A percentile compares a stretch with the other conserved stretches of the same genome.
Evolutionary conservation across 1,140 invertebrate species (phyloP).

Genomic region (Parasteatoda tepidariorum): DNA sequence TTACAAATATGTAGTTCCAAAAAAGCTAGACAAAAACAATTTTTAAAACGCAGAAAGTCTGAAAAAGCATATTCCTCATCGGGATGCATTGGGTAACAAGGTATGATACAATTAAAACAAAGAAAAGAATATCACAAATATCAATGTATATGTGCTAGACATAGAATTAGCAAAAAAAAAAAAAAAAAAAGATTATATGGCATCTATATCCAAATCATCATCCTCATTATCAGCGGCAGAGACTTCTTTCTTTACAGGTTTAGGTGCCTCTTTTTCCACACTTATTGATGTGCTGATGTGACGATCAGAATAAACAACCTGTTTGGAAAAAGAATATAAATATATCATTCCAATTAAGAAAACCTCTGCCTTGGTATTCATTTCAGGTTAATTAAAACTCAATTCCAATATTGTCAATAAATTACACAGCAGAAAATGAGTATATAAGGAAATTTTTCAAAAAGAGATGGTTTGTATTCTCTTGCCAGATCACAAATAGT

Average conservation of each 20-base stretch:
- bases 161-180: constrained; percentile 50
- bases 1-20: neutral
- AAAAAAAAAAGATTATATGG: constrained; percentile 83
- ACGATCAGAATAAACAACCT: constrained; percentile 90
- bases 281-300: constrained; percentile 81
- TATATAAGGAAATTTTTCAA: too few species aligned
- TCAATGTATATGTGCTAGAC: constrained; percentile 54
- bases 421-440: neutral
- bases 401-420: too few species aligned
- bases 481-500: too few species aligned
- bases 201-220: constrained; percentile 88
- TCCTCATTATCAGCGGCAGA: constrained; percentile 70
- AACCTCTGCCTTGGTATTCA: too few species aligned
- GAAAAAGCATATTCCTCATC: constrained; percentile 43
- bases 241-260: constrained; percentile 64
- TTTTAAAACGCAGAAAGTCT: constrained; percentile 16
- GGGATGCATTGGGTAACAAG: neutral
- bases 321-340: constrained; percentile 64
- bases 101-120: constrained; percentile 49
- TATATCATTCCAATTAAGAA: too few species aligned
- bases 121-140: constrained; percentile 56
- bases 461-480: too few species aligned
- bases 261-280: constrained; percentile 68
- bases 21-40: constrained; percentile 3
- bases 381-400: too few species aligned